Conservation (phyloP, 2,888 invertebrate species). For the Apotomis betuletana region DNA sequence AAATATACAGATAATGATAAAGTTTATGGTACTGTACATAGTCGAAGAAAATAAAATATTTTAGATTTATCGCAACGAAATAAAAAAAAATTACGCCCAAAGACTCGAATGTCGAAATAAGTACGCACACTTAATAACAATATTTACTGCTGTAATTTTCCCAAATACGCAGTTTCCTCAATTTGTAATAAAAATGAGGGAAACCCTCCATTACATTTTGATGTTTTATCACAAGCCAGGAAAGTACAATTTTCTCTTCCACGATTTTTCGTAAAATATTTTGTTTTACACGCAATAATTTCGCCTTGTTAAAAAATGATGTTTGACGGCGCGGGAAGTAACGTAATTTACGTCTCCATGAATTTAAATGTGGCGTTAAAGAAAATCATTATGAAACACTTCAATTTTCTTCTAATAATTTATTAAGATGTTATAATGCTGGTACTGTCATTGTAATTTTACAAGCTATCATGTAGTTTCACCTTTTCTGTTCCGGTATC, state of each 20-base stretch:
- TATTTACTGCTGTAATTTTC: slow-evolving; percentile 35
- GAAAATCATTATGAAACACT: neutral
- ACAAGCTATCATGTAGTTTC: too few species aligned
- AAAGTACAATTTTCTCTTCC: slow-evolving; percentile 15
- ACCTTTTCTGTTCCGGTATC: too few species aligned
- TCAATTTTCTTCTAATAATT: neutral
- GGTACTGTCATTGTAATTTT: too few species aligned
- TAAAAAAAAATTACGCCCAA: neutral
- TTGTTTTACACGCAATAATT: slow-evolving; percentile 32
- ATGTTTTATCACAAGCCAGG: slow-evolving; percentile 8
- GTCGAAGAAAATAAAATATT: neutral
- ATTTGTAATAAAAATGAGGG: slow-evolving; percentile 31
- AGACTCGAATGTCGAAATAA: neutral
- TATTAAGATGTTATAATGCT: neutral
- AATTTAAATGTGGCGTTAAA: slow-evolving; percentile 8
- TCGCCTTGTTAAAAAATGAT: slow-evolving; percentile 12
- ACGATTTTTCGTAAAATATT: slow-evolving; percentile 1
- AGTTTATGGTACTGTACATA: too few species aligned
- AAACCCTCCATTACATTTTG: slow-evolving; percentile 6
- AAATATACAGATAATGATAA: too few species aligned
- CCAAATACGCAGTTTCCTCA: slow-evolving; percentile 34
- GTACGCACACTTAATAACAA: slow-evolving; percentile 24
- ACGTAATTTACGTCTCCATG: slow-evolving; percentile 14
- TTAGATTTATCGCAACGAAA: neutral
- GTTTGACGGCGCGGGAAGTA: slow-evolving; percentile 18